These are phyloP conservation scores for Rallus crepitans DNA, from an alignment of 2,797 vertebrate species.

Conservation along the genomic window DNA sequence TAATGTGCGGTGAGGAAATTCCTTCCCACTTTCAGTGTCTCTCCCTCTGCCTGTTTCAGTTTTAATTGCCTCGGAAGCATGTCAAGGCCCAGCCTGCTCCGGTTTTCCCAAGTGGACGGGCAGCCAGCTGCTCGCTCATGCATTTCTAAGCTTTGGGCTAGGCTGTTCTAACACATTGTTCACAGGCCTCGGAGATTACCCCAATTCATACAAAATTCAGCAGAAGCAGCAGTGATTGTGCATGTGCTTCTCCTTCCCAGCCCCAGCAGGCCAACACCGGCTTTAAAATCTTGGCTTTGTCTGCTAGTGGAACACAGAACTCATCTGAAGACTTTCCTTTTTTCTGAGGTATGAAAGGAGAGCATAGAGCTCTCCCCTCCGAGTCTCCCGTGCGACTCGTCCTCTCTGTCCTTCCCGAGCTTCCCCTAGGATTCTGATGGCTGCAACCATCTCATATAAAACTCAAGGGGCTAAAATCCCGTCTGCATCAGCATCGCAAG, in stretches of 20 bases:
- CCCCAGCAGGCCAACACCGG: background rate
- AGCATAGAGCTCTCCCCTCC: background rate
- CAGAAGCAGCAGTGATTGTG: background rate
- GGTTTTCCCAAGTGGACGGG: background rate
- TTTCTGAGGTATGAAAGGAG: background rate
- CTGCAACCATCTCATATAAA: background rate
- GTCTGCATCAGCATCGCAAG: background rate
- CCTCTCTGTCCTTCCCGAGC: background rate
- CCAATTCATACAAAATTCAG: background rate
- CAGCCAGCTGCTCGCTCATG: constrained; percentile 19
- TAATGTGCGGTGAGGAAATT: background rate
- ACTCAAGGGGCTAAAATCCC: background rate
- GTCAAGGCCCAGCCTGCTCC: background rate
- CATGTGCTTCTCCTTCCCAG: background rate
- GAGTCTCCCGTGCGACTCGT: background rate
- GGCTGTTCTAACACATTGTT: background rate
- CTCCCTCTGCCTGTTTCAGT: background rate
- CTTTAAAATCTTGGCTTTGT: background rate
- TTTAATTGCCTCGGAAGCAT: constrained; percentile 4
- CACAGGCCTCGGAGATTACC: background rate
- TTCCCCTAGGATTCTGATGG: background rate
- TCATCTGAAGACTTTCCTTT: background rate
- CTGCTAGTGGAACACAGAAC: background rate
- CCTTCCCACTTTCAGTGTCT: background rate
- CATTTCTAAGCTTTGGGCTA: background rate